Percentiles rank a stretch among this genome's conserved stretches.
These are phyloP conservation scores for Onthophagus sagittarius DNA, from an alignment of 2,888 invertebrate genomes.

Conservation along the genomic window DNA sequence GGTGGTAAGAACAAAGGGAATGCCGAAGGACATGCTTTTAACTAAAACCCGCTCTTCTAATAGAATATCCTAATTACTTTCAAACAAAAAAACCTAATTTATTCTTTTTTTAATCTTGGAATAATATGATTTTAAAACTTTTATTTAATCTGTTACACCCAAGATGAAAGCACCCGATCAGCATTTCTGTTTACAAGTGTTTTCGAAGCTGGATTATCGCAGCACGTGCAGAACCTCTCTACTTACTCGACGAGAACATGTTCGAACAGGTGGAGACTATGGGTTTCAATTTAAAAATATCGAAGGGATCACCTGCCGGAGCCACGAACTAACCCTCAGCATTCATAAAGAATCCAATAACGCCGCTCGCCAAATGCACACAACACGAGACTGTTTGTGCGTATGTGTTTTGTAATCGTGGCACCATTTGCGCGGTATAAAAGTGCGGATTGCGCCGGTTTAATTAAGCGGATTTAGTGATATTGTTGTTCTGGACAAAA, in stretches of 20 bases:
- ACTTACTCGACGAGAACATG: slow-evolving; percentile 20
- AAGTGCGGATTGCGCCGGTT: background rate
- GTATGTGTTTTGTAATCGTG: background rate
- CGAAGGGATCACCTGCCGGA: slow-evolving; percentile 19
- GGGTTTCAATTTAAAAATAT: slow-evolving; percentile 29
- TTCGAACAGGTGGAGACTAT: slow-evolving; percentile 32
- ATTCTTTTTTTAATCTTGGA: background rate
- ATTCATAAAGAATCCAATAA: slow-evolving; percentile 13
- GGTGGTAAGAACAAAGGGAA: background rate
- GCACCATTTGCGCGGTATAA: background rate
- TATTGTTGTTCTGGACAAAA: background rate
- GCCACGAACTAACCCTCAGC: background rate
- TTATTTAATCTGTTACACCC: background rate
- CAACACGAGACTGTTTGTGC: background rate
- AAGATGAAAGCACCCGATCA: background rate
- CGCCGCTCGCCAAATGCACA: background rate
- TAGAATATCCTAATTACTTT: background rate
- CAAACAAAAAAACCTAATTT: too few species aligned
- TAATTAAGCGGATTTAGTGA: background rate
- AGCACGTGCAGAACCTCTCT: background rate
- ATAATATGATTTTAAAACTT: background rate
- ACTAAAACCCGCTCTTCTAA: background rate
- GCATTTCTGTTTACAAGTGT: background rate
- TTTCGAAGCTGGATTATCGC: background rate
- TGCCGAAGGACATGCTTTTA: background rate